Conservation (phyloP, 2,888 invertebrate genomes). For the Ophion slaviceki region DNA sequence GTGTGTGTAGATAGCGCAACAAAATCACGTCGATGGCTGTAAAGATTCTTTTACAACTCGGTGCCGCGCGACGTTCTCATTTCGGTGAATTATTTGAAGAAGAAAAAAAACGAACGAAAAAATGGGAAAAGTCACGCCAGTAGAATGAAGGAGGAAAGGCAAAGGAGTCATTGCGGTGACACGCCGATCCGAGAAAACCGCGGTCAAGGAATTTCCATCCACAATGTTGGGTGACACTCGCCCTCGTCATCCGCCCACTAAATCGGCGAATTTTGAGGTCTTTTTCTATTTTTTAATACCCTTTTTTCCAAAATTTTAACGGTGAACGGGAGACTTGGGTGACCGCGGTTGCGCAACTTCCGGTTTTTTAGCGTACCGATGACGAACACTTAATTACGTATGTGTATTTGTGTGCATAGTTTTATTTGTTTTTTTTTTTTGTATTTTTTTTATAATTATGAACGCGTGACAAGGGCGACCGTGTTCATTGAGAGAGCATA, state of each 20-base stretch:
- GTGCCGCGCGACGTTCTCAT: not conserved
- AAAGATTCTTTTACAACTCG: slow-evolving; percentile 22
- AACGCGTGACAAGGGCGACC: slow-evolving; percentile 13
- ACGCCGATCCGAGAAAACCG: not conserved
- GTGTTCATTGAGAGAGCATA: not conserved
- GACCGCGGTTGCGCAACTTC: slow-evolving; percentile 56
- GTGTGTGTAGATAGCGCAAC: slow-evolving; percentile 20
- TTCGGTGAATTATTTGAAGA: not conserved
- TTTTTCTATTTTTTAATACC: slow-evolving; percentile 21
- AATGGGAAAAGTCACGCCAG: slow-evolving; percentile 8
- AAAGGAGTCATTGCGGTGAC: slow-evolving; percentile 14
- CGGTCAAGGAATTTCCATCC: slow-evolving; percentile 35
- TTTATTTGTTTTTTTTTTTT: not conserved
- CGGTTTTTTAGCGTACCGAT: slow-evolving; percentile 55
- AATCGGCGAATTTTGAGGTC: not conserved
- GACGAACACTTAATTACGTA: slow-evolving; percentile 2
- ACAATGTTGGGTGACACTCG: slow-evolving; percentile 31
- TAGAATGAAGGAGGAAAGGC: slow-evolving; percentile 14
- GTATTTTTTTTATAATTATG: not conserved
- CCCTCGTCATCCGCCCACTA: not conserved
- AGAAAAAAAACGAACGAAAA: slow-evolving; percentile 16
- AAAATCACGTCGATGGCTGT: slow-evolving; percentile 41
- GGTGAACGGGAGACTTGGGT: slow-evolving; percentile 32
- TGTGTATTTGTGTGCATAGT: not conserved
- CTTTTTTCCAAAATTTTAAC: slow-evolving; percentile 16